phyloP scores from a whole-genome alignment of 1,140 invertebrate species.

The Leptinotarsa texana region DNA sequence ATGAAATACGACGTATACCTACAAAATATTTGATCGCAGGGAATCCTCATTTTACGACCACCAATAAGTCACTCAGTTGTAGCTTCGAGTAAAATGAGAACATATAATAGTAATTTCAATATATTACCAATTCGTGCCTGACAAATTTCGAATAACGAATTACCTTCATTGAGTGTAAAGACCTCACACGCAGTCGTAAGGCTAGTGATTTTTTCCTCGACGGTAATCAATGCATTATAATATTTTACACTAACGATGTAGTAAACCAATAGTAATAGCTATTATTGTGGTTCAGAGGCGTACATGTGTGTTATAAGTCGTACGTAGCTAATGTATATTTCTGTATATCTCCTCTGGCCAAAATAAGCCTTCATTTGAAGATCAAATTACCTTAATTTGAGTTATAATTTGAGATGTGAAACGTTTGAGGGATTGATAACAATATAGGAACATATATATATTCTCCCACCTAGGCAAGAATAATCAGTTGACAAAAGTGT shows the following conservation, averaged over 20 bases:
- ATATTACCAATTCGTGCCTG: not conserved
- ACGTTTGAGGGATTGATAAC: too few relatives aligned
- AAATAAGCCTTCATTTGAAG: too few relatives aligned
- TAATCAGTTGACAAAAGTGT: too few relatives aligned
- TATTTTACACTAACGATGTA: slow-evolving; percentile 17
- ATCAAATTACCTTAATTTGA: too few relatives aligned
- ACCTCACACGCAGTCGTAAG: slow-evolving; percentile 10
- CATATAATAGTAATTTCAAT: not conserved
- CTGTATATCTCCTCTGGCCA: too few relatives aligned
- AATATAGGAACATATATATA: too few relatives aligned
- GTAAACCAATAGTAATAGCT: slow-evolving; percentile 20
- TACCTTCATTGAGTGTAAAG: slow-evolving; percentile 3
- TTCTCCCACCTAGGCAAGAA: too few relatives aligned
- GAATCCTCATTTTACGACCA: too few relatives aligned
- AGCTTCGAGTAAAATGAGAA: slow-evolving; percentile 2
- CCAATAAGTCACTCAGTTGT: not conserved
- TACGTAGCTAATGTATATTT: too few relatives aligned
- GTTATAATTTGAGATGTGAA: too few relatives aligned
- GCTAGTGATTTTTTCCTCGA: slow-evolving; percentile 1
- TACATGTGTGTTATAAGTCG: not conserved
- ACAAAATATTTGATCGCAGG: too few relatives aligned
- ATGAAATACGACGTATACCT: too few relatives aligned
- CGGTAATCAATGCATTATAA: slow-evolving; percentile 10
- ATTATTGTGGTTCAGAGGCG: slow-evolving; percentile 11
- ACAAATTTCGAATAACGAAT: slow-evolving; percentile 6